Evolutionary conservation across 2,113 vertebrate genomes (phyloP).

Genomic region (Mobula hypostoma): DNA sequence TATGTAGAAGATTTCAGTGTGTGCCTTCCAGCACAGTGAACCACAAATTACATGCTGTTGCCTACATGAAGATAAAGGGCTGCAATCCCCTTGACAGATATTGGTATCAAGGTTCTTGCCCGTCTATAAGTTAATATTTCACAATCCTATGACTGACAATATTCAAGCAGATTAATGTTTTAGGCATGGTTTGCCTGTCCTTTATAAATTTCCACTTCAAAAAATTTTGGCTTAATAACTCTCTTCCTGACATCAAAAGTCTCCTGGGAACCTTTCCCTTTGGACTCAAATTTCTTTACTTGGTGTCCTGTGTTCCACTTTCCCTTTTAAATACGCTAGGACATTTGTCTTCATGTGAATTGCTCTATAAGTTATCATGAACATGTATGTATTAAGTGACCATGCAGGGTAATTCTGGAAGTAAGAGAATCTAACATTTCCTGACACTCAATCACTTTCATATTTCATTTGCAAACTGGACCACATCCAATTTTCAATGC

Average conservation of each 20-base stretch:
- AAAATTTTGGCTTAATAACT: neutral
- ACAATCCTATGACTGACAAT: neutral
- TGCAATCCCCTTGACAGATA: no score
- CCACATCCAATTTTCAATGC: neutral
- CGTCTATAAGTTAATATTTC: neutral
- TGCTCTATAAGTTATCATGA: neutral
- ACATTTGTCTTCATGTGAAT: neutral
- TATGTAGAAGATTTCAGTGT: no score
- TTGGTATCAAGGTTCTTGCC: no score
- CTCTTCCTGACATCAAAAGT: neutral
- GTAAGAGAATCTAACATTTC: neutral
- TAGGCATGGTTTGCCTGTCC: neutral
- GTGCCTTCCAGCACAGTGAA: no score
- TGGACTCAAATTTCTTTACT: neutral
- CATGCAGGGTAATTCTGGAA: neutral
- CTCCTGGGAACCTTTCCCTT: neutral
- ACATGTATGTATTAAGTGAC: neutral
- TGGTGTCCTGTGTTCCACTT: neutral
- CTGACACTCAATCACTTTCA: neutral
- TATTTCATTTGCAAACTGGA: constrained; percentile 23
- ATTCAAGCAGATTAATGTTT: neutral
- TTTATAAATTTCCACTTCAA: neutral
- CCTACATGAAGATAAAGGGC: no score
- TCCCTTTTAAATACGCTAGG: neutral
- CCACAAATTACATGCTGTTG: no score